A percentile compares a stretch with the other conserved stretches of the same genome.
phyloP scores from a whole-genome alignment of 1,140 invertebrate species.

The Bombus cullumanus region DNA sequence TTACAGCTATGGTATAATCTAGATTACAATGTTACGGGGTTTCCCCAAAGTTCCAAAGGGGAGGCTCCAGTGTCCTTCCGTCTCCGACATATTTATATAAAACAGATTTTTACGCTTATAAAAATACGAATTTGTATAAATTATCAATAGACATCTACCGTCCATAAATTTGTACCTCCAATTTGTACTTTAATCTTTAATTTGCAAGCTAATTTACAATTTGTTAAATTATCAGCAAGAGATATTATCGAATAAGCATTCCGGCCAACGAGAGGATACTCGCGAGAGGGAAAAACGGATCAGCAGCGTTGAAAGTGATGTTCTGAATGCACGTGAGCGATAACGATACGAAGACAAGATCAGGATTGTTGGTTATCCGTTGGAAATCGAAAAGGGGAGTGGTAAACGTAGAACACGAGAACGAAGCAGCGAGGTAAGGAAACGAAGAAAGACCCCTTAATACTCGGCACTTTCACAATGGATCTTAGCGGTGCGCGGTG shows the following conservation, averaged over 20 bases:
- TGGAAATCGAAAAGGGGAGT: slow-evolving; percentile 11
- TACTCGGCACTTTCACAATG: slow-evolving; percentile 39
- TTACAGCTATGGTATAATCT: too few relatives aligned
- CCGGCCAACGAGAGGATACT: neutral
- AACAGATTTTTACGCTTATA: too few relatives aligned
- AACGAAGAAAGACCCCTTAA: slow-evolving; percentile 17
- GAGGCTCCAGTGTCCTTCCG: too few relatives aligned
- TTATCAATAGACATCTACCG: too few relatives aligned
- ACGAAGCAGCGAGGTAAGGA: neutral
- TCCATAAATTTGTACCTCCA: rapidly evolving
- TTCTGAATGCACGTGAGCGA: neutral
- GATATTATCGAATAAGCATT: neutral
- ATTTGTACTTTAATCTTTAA: too few relatives aligned
- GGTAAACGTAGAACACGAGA: neutral
- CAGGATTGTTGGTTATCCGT: slow-evolving; percentile 27
- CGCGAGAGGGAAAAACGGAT: neutral
- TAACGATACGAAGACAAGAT: neutral
- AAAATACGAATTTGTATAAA: too few relatives aligned
- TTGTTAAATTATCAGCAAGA: neutral
- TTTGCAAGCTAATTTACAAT: too few relatives aligned
- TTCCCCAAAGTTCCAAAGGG: too few relatives aligned
- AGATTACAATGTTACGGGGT: too few relatives aligned
- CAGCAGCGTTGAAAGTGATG: neutral
- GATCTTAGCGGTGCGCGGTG: slow-evolving; percentile 27
- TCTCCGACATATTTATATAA: too few relatives aligned